These are phyloP conservation scores for Ochlodes sylvanus DNA, from an alignment of 2,888 invertebrate genomes.

Conservation along the genomic window DNA sequence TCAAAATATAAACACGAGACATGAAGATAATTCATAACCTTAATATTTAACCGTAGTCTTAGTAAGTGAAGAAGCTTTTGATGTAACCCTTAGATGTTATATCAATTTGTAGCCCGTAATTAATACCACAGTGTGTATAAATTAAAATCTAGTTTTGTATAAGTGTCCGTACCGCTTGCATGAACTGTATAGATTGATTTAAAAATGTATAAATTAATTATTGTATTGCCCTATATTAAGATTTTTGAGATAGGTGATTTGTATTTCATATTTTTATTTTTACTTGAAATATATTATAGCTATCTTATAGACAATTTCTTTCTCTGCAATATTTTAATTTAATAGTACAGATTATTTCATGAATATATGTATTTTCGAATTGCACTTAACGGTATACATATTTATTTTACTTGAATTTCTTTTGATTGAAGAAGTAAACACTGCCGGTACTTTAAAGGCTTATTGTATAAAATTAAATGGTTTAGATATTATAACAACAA, in stretches of 20 bases:
- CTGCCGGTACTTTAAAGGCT: neutral
- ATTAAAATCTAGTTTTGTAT: constrained; percentile 28
- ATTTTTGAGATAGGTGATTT: constrained; percentile 25
- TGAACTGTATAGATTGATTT: constrained; percentile 59
- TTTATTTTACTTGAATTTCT: neutral
- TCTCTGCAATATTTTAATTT: constrained; percentile 1
- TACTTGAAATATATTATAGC: constrained; percentile 15
- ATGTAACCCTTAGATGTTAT: neutral
- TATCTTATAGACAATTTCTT: constrained; percentile 12
- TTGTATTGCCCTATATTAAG: constrained; percentile 12
- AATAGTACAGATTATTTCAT: constrained; percentile 4
- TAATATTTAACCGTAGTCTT: neutral
- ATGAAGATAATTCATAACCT: no score
- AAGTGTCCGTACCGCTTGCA: constrained; percentile 60
- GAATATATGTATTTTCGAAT: neutral
- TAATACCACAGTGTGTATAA: constrained; percentile 21
- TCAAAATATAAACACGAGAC: no score
- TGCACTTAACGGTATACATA: neutral
- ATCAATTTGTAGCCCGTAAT: neutral
- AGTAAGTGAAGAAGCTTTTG: neutral
- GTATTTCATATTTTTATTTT: constrained; percentile 20
- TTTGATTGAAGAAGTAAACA: neutral
- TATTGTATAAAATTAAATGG: neutral
- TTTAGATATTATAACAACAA: no score
- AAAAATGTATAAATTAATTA: constrained; percentile 25